Base-by-base conservation (phyloP, 2,113 vertebrate genomes). In the Xyliphius kryptos region DNA sequence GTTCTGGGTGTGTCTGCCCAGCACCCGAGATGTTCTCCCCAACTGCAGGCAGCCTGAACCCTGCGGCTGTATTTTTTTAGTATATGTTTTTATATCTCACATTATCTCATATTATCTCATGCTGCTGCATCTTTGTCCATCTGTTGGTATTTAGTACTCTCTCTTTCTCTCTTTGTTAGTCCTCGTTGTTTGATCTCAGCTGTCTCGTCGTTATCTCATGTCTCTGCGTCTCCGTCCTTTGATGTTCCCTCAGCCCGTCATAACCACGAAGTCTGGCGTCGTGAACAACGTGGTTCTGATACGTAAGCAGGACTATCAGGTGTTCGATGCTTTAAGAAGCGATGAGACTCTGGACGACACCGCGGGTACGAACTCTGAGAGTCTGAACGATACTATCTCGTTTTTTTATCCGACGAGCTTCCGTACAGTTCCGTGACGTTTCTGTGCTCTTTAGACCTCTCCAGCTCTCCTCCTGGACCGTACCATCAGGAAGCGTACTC, bases 281-380 rank as follows among this genome's bases (percentile, higher is more conserved):
- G 79, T 99, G 60, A 99, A 98, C 82, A 99, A 99, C 44, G 41
- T 93, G 63, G 93, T 99, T 70, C 88, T 93, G 75, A 94, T 98
- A 84, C 94, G 91, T 80, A 91, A 87, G 69, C 95, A 92, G 0
- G 96, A 99, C 84, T 98, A 97, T 76, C 94, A 99, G 80, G 96
- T 98, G 3, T 98, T 99, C 6, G 94, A 99, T 70, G 94, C 96
- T 49, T 89, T 99, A 79, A 92, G 91, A 86, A 88, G 93, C 49
- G 96, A 99, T 83, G 83, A 96, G 14, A 95, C 97, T 44, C 87
- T 90, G 66, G 89, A 91, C 0, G 95, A 97, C 16, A 6, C 91
- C 61, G 93, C 93, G 72, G 95, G 96, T 22, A 10, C 14, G 10
- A 11, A 2, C 5, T 52, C 40, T 54, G 40, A 41, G 26, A n/a